Conservation (phyloP, 2,888 invertebrate genomes). For the Leptinotarsa haldemani region DNA sequence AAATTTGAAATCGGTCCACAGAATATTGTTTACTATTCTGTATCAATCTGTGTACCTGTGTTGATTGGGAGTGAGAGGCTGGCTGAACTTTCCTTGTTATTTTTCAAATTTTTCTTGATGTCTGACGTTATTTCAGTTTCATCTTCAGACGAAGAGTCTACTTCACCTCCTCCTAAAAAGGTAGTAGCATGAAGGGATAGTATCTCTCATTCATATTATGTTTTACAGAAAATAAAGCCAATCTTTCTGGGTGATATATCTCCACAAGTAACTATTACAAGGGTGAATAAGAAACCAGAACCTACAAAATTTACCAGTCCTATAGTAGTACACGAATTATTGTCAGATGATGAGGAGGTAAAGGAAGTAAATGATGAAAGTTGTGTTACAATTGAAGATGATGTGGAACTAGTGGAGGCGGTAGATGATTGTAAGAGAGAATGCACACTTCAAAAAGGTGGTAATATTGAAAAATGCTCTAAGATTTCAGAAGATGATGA, state of each 20-base stretch:
- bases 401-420: constrained; percentile 17
- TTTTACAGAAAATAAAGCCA: constrained; percentile 35
- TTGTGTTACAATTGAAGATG: constrained; percentile 35
- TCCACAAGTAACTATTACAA: constrained; percentile 28
- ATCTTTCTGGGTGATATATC: constrained; percentile 8
- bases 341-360: constrained; percentile 41
- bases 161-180: constrained; percentile 40
- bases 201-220: neutral
- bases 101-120: constrained; percentile 18
- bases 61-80: neutral
- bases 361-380: constrained; percentile 32
- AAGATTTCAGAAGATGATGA: constrained; percentile 10
- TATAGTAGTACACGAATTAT: constrained; percentile 27
- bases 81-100: neutral
- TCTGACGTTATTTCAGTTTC: constrained; percentile 41
- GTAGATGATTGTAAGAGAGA: neutral
- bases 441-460: neutral
- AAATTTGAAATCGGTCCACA: no score
- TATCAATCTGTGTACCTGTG: neutral
- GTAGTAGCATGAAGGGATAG: neutral
- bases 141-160: constrained; percentile 44
- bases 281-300: constrained; percentile 17
- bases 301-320: constrained; percentile 8
- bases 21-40: neutral
- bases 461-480: neutral